phyloP scores from a whole-genome alignment of 2,888 invertebrate genomes.

The Amphiduros pacificus region DNA sequence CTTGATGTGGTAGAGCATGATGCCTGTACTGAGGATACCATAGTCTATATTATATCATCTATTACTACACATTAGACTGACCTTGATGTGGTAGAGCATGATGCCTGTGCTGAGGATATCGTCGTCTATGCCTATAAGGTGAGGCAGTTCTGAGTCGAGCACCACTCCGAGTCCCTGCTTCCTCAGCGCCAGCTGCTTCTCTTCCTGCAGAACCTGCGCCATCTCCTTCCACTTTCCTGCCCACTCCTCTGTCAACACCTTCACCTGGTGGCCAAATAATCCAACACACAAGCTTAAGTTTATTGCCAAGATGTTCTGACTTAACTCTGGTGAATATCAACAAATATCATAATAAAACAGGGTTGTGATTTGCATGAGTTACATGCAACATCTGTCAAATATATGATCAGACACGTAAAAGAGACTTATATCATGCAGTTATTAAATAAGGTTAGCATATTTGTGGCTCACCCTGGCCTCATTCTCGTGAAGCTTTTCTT shows the following conservation, averaged over 20 bases:
- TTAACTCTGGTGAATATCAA: too few relatives aligned
- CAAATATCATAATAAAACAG: too few relatives aligned
- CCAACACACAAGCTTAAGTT: too few relatives aligned
- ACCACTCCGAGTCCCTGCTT: slow-evolving; percentile 68
- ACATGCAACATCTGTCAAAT: too few relatives aligned
- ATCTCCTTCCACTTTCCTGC: slow-evolving; percentile 84
- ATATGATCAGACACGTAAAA: too few relatives aligned
- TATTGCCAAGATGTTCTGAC: too few relatives aligned
- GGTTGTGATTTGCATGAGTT: too few relatives aligned
- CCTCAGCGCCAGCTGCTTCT: slow-evolving; percentile 71
- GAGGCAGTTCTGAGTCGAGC: slow-evolving; percentile 78
- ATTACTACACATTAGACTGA: slow-evolving; percentile 40
- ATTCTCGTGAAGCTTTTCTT: slow-evolving; percentile 84
- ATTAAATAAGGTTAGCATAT: too few relatives aligned
- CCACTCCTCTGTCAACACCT: slow-evolving; percentile 83
- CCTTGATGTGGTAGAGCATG: slow-evolving; percentile 85
- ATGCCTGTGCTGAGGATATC: slow-evolving; percentile 88
- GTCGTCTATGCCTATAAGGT: slow-evolving; percentile 88
- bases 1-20: too few relatives aligned
- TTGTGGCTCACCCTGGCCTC: slow-evolving; percentile 71
- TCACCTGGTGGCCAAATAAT: slow-evolving; percentile 38
- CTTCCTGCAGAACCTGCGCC: slow-evolving; percentile 67
- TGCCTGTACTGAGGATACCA: too few relatives aligned
- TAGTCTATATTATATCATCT: too few relatives aligned
- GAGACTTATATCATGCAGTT: too few relatives aligned